These are phyloP conservation scores for Mus pahari DNA, from an alignment of 2,113 vertebrate genomes.

Conservation along the genomic window DNA sequence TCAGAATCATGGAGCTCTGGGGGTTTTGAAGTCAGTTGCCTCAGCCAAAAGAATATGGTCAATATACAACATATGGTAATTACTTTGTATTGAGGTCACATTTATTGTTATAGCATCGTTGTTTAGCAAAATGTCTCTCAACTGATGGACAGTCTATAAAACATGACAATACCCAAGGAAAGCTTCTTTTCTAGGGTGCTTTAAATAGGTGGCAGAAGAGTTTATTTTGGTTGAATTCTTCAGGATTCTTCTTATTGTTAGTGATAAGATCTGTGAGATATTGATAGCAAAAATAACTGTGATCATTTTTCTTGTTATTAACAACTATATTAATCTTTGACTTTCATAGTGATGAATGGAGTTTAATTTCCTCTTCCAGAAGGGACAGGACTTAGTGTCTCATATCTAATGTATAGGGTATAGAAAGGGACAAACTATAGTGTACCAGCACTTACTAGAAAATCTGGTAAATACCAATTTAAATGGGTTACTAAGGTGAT, in stretches of 20 bases:
- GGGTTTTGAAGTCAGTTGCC: background rate
- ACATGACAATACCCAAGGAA: background rate
- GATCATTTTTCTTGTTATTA: background rate
- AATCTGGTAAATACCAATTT: background rate
- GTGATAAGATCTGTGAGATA: background rate
- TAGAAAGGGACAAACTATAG: background rate
- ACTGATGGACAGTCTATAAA: background rate
- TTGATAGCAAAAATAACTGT: background rate
- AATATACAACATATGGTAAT: background rate
- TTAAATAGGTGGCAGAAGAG: conserved; percentile 19
- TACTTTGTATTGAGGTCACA: background rate
- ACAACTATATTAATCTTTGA: background rate
- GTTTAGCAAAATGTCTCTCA: background rate
- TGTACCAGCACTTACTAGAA: background rate
- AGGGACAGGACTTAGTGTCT: background rate
- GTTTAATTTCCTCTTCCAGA: background rate
- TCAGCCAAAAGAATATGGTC: background rate
- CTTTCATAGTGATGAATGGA: background rate
- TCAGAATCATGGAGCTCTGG: background rate
- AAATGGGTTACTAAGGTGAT: background rate
- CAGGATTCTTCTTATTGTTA: background rate
- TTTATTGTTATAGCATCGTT: background rate
- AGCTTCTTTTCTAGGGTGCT: background rate
- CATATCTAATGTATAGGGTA: background rate
- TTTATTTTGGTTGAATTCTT: background rate